A percentile compares a stretch with the other conserved stretches of the same genome.
These are phyloP conservation scores for Rhynchophorus ferrugineus DNA, from an alignment of 1,140 invertebrate species.

Conservation along the genomic window DNA sequence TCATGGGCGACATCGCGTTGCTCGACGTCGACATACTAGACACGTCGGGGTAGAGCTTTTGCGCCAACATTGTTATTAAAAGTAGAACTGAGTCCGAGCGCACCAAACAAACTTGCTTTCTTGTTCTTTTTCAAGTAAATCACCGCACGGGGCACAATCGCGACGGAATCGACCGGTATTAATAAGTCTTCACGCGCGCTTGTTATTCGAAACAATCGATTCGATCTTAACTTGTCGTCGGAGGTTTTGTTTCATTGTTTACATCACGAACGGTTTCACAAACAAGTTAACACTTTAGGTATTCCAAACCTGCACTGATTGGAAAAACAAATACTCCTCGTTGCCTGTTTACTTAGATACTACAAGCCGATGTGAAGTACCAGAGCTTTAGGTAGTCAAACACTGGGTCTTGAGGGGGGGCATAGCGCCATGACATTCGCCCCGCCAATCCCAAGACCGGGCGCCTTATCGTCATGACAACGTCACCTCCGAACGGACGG, in stretches of 20 bases:
- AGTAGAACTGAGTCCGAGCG: too few species aligned
- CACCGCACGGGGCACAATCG: conserved; percentile 12
- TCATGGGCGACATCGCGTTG: conserved; percentile 51
- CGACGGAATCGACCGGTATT: background rate
- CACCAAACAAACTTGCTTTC: too few species aligned
- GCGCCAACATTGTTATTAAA: conserved; percentile 37
- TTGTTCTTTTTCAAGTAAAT: conserved; percentile 11
- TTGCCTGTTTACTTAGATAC: conserved; percentile 44
- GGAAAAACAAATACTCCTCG: conserved; percentile 44
- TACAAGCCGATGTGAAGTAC: conserved; percentile 43
- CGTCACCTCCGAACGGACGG: conserved; percentile 16
- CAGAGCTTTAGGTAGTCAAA: conserved; percentile 43
- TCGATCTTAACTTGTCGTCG: conserved; percentile 39
- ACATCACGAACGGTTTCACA: conserved; percentile 42
- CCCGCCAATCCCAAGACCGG: conserved; percentile 23
- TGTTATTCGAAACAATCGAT: conserved; percentile 32
- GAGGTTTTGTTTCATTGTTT: conserved; percentile 43
- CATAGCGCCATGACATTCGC: conserved; percentile 32
- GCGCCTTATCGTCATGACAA: conserved; percentile 30
- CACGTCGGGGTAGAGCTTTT: conserved; percentile 47
- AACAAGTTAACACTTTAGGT: conserved; percentile 44
- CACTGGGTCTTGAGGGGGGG: conserved; percentile 33
- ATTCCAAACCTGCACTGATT: conserved; percentile 44
- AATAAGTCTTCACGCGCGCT: conserved; percentile 14
- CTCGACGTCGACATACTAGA: conserved; percentile 36